A percentile compares a stretch with the other conserved stretches of the same genome.
Evolutionary conservation across 2,797 vertebrate species (phyloP).

Genomic region (Orientallactaga sibirica): DNA sequence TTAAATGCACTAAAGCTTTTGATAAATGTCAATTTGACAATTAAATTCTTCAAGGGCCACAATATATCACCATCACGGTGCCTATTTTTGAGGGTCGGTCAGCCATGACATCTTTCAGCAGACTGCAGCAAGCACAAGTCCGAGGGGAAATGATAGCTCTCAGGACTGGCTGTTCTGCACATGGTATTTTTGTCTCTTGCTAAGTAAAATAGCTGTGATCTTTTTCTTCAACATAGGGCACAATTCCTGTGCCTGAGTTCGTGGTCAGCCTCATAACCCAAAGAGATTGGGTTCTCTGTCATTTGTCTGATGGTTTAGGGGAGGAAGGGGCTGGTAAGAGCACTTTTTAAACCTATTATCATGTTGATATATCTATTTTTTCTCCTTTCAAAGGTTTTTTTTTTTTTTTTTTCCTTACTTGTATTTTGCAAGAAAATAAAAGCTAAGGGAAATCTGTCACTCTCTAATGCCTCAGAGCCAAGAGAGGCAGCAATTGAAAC

Average conservation of each 20-base stretch:
- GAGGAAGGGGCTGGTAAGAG: neutral
- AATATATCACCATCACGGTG: slow-evolving; percentile 69
- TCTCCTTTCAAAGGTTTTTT: slow-evolving; percentile 6
- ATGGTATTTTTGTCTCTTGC: slow-evolving; percentile 57
- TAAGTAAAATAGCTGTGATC: slow-evolving; percentile 56
- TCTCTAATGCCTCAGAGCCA: neutral
- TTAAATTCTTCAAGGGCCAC: slow-evolving; percentile 85
- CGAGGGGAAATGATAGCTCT: slow-evolving; percentile 57
- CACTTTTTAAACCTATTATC: slow-evolving; percentile 9
- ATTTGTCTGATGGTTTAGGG: neutral
- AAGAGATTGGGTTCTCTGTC: slow-evolving; percentile 27
- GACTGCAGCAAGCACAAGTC: slow-evolving; percentile 15
- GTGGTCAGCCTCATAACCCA: neutral
- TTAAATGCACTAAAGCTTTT: slow-evolving; percentile 87
- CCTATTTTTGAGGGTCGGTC: slow-evolving; percentile 74
- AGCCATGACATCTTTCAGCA: slow-evolving; percentile 71
- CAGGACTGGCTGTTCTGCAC: slow-evolving; percentile 18
- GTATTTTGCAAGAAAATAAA: slow-evolving; percentile 40
- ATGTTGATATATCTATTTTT: neutral
- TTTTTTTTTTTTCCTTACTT: neutral
- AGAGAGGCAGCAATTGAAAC: neutral
- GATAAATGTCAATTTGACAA: slow-evolving; percentile 85
- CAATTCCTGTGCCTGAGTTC: neutral
- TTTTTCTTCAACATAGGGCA: slow-evolving; percentile 36
- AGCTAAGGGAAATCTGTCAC: neutral